Evolutionary conservation across 2,888 invertebrate genomes (phyloP).

Genomic region (Caenorhabditis drosophilae): DNA sequence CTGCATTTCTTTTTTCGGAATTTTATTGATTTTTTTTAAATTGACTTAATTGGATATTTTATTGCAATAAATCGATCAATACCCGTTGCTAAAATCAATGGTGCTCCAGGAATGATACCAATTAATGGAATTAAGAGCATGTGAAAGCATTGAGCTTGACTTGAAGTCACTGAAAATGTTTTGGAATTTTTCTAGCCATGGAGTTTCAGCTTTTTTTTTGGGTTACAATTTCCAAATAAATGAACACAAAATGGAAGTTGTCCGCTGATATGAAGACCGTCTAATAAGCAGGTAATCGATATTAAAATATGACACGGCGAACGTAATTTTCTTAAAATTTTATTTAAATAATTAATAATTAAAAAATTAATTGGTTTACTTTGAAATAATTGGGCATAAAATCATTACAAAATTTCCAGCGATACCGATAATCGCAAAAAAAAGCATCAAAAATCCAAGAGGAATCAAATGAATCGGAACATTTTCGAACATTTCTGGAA

Average conservation of each 20-base stretch:
- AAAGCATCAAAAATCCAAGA: conserved; percentile 41
- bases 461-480: too few species aligned
- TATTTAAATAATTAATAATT: neutral
- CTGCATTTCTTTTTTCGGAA: too few species aligned
- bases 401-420: conserved; percentile 38
- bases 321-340: conserved; percentile 22
- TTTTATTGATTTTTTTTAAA: too few species aligned
- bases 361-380: neutral
- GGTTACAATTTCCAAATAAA: conserved; percentile 34
- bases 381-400: conserved; percentile 14
- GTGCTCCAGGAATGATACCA: conserved; percentile 35
- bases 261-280: conserved; percentile 34
- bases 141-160: conserved; percentile 35
- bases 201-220: neutral
- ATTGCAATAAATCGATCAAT: conserved; percentile 46
- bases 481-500: too few species aligned
- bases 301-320: conserved; percentile 43
- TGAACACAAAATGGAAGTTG: conserved; percentile 40
- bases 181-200: too few species aligned
- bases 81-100: conserved; percentile 37
- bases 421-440: conserved; percentile 34
- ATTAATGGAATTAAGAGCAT: conserved; percentile 29
- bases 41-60: conserved; percentile 34
- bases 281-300: conserved; percentile 36
- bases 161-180: conserved; percentile 22